These are phyloP conservation scores for Chromis chromis DNA, from an alignment of 2,797 vertebrate species.

Conservation along the genomic window DNA sequence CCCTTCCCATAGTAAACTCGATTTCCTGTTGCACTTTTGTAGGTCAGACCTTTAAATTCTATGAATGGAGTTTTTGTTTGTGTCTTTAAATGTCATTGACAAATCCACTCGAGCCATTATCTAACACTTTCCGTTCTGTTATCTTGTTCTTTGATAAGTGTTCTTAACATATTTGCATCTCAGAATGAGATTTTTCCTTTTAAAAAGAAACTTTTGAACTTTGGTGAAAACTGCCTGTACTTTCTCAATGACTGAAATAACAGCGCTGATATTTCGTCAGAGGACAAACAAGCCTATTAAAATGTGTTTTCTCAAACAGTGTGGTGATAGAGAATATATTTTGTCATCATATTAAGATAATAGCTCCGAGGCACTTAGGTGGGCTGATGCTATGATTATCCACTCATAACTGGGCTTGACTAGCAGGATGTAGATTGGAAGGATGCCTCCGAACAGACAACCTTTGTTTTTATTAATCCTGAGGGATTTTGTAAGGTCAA, in stretches of 20 bases:
- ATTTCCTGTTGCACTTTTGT: conserved; percentile 72
- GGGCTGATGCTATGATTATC: conserved; percentile 66
- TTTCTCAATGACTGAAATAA: conserved; percentile 43
- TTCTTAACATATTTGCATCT: conserved; percentile 22
- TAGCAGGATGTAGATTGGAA: conserved; percentile 62
- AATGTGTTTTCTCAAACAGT: conserved; percentile 29
- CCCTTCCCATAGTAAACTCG: conserved; percentile 80
- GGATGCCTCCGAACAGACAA: conserved; percentile 70
- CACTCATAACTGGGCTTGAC: conserved; percentile 63
- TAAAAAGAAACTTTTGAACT: conserved; percentile 31
- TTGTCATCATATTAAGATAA: conserved; percentile 58
- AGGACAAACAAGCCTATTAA: conserved; percentile 22
- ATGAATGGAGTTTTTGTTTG: conserved; percentile 73
- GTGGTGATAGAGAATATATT: conserved; percentile 39
- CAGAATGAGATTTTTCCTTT: conserved; percentile 24
- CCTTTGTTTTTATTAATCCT: conserved; percentile 77
- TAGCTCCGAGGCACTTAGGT: conserved; percentile 42
- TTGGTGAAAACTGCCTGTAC: conserved; percentile 12
- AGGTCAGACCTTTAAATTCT: conserved; percentile 59
- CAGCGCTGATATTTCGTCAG: conserved; percentile 39
- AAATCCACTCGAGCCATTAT: conserved; percentile 40
- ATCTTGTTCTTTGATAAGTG: conserved; percentile 8
- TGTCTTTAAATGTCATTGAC: conserved; percentile 67
- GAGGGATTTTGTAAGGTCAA: conserved; percentile 72
- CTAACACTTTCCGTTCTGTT: conserved; percentile 11